Percentiles rank a stretch among this genome's conserved stretches.
Evolutionary conservation across 2,113 vertebrate species (phyloP).

Genomic region (Fulica atra): DNA sequence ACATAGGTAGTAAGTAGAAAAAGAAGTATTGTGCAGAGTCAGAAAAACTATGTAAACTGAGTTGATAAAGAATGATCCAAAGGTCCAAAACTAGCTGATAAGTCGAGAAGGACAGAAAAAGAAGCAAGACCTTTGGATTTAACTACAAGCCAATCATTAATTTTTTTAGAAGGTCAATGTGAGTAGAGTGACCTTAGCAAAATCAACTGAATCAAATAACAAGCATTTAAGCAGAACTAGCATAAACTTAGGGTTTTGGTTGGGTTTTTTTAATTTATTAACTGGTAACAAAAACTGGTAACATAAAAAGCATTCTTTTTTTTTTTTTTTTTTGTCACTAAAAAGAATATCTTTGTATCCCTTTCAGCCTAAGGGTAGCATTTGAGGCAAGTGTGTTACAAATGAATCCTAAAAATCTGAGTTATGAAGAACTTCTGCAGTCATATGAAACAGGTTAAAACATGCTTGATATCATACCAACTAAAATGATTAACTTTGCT

Average conservation of each 20-base stretch:
- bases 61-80: conserved; percentile 62
- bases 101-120: conserved; percentile 29
- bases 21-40: conserved; percentile 45
- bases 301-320: background rate
- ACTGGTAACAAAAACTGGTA: background rate
- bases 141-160: conserved; percentile 66
- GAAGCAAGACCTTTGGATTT: conserved; percentile 70
- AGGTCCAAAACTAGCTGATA: conserved; percentile 66
- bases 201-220: background rate
- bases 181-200: conserved; percentile 30
- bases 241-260: background rate
- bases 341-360: background rate
- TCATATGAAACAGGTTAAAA: background rate
- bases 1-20: background rate
- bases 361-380: background rate
- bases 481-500: background rate
- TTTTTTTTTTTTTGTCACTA: background rate
- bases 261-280: accelerated
- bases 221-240: background rate
- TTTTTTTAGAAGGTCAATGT: conserved; percentile 54
- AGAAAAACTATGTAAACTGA: conserved; percentile 60
- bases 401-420: background rate
- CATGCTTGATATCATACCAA: background rate
- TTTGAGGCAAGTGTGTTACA: background rate
- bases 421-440: background rate